Percentiles rank a stretch among this genome's conserved stretches.
Evolutionary conservation across 2,888 invertebrate genomes (phyloP).

Genomic region (Troides helena): DNA sequence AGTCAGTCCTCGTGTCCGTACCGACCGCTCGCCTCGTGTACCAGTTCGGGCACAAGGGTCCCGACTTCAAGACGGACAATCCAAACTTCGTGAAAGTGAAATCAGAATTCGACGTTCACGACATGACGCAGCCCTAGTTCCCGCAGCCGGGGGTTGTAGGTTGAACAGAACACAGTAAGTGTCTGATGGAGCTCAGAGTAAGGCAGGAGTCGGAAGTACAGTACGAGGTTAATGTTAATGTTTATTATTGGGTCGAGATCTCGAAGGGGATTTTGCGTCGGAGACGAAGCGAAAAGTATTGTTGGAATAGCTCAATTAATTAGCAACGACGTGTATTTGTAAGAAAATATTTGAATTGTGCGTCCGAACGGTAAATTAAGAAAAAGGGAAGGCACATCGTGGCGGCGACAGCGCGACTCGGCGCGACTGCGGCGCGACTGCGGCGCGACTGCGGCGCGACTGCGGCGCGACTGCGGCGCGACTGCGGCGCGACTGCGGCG

Average conservation of each 20-base stretch:
- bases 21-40: slow-evolving; percentile 88
- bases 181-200: slow-evolving; percentile 37
- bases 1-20: slow-evolving; percentile 86
- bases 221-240: slow-evolving; percentile 33
- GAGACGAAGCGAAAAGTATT: slow-evolving; percentile 23
- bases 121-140: slow-evolving; percentile 59
- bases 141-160: slow-evolving; percentile 38
- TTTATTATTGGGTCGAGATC: slow-evolving; percentile 33
- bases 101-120: slow-evolving; percentile 56
- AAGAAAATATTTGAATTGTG: background rate
- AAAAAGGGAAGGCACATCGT: background rate
- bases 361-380: background rate
- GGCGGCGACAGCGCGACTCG: background rate
- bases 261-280: slow-evolving; percentile 21
- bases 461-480: too few relatives aligned
- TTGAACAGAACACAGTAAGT: slow-evolving; percentile 34
- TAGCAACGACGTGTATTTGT: slow-evolving; percentile 17
- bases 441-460: slow-evolving; percentile 39
- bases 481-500: background rate
- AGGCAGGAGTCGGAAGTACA: slow-evolving; percentile 37
- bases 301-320: slow-evolving; percentile 23
- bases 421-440: background rate
- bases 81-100: slow-evolving; percentile 75
- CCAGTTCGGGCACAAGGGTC: slow-evolving; percentile 90
- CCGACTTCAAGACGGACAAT: slow-evolving; percentile 86